These are phyloP conservation scores for Bombus polaris DNA, from an alignment of 1,140 invertebrate genomes.

Conservation along the genomic window DNA sequence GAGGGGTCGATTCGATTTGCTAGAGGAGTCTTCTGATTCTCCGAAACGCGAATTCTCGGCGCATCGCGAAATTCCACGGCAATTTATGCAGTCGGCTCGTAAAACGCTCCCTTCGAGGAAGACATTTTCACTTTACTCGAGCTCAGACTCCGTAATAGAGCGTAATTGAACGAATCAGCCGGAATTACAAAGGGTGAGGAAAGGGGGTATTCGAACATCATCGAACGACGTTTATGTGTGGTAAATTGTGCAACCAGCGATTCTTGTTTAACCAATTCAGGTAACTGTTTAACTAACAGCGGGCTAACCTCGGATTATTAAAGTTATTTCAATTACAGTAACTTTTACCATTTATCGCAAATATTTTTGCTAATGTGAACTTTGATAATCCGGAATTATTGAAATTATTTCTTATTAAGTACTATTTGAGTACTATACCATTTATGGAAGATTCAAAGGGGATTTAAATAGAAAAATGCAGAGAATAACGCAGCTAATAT, in stretches of 20 bases:
- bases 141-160: background rate
- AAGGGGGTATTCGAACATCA: background rate
- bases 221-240: background rate
- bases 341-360: no score
- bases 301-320: no score
- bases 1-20: background rate
- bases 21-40: background rate
- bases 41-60: slow-evolving; percentile 3
- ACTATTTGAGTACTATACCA: no score
- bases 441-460: no score
- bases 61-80: slow-evolving; percentile 23
- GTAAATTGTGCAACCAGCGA: slow-evolving; percentile 31
- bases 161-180: slow-evolving; percentile 37
- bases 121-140: slow-evolving; percentile 25
- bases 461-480: no score
- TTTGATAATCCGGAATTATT: no score
- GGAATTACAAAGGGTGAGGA: slow-evolving; percentile 16
- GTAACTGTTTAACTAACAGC: no score
- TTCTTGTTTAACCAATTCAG: no score
- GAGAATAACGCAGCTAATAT: no score
- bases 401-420: no score
- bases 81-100: slow-evolving; percentile 21
- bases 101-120: slow-evolving; percentile 1
- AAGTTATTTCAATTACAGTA: no score
- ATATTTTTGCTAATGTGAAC: no score